These are phyloP conservation scores for Enhydra lutris DNA, from an alignment of 2,113 vertebrate species.

Conservation along the genomic window DNA sequence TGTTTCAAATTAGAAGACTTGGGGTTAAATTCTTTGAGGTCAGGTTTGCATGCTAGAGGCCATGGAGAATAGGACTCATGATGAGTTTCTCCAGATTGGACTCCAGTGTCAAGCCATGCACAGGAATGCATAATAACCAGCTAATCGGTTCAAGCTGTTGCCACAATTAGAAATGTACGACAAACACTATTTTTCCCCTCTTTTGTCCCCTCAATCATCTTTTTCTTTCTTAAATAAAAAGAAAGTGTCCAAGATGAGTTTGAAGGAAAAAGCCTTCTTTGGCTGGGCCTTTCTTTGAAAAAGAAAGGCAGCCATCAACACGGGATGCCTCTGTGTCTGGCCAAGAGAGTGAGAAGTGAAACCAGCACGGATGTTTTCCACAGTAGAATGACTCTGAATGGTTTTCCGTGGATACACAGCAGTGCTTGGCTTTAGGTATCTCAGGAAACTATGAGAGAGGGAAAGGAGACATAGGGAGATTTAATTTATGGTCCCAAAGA, in stretches of 20 bases:
- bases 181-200: not conserved
- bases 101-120: conserved; percentile 33
- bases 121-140: conserved; percentile 42
- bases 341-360: not conserved
- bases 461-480: not conserved
- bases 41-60: not conserved
- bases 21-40: conserved; percentile 16
- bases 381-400: conserved; percentile 47
- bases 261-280: conserved; percentile 27
- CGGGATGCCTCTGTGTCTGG: conserved; percentile 43
- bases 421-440: conserved; percentile 35
- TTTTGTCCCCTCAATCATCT: conserved; percentile 27
- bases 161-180: conserved; percentile 34
- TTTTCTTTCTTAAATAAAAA: conserved; percentile 45
- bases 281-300: not conserved
- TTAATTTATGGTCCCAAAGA: conserved; percentile 12
- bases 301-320: not conserved
- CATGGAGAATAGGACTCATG: not conserved
- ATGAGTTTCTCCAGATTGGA: not conserved
- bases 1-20: conserved; percentile 47
- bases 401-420: conserved; percentile 59
- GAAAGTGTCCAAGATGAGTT: conserved; percentile 30
- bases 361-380: conserved; percentile 21
- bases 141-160: conserved; percentile 65
- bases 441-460: conserved; percentile 34